Evolutionary conservation across 1,140 invertebrate genomes (phyloP).

Genomic region (Propsilocerus akamusi): DNA sequence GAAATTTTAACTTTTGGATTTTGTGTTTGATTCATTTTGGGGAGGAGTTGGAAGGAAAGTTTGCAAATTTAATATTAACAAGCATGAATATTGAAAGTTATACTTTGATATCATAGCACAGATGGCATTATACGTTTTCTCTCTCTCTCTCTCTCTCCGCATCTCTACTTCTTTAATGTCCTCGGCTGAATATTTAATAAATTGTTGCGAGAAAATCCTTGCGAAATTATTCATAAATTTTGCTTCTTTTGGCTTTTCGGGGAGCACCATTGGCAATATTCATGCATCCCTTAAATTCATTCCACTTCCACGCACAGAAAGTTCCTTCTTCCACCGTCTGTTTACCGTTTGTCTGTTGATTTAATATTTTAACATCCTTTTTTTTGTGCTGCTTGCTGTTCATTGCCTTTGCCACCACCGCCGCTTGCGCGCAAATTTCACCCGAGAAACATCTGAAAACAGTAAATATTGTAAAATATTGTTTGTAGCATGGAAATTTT

Average conservation of each 20-base stretch:
- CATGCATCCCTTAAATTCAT: not conserved
- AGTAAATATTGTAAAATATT: conserved; percentile 3
- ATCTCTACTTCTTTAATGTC: not conserved
- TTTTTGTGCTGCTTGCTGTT: not conserved
- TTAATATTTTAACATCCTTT: not conserved
- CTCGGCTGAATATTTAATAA: not conserved
- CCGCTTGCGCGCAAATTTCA: not conserved
- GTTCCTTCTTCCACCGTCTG: not conserved
- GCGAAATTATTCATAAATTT: not conserved
- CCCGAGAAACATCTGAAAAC: not conserved
- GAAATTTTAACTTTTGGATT: not conserved
- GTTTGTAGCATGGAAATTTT: too few species aligned
- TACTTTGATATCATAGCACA: too few species aligned
- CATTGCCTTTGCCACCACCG: not conserved
- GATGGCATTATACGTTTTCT: too few species aligned
- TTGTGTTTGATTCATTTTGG: too few species aligned
- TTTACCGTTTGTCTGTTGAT: not conserved
- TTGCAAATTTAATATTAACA: too few species aligned
- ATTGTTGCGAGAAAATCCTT: not conserved
- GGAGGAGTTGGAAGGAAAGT: too few species aligned
- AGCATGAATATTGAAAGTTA: too few species aligned
- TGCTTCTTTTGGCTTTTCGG: not conserved
- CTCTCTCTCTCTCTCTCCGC: too few species aligned
- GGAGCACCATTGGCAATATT: not conserved
- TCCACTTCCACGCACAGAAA: not conserved